A percentile compares a stretch with the other conserved stretches of the same genome.
Evolutionary conservation across 2,888 invertebrate genomes (phyloP).

Genomic region (Lepeophtheirus nordmannii): DNA sequence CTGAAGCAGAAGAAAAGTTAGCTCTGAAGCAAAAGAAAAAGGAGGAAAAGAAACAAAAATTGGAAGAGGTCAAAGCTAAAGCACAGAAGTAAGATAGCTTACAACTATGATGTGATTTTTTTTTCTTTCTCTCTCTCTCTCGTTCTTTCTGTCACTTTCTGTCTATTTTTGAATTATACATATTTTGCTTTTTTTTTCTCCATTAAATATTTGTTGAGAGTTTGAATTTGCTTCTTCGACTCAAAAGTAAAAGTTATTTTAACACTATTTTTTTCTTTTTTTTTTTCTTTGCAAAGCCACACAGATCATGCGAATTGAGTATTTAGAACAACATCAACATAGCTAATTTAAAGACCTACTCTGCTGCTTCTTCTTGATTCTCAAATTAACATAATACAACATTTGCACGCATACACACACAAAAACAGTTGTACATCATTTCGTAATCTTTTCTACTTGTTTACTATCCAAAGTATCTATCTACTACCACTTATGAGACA

Average conservation of each 20-base stretch:
- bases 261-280: background rate
- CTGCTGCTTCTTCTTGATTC: background rate
- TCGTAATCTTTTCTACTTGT: too few species aligned
- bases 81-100: slow-evolving; percentile 8
- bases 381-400: background rate
- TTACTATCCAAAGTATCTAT: too few species aligned
- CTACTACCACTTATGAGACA: too few species aligned
- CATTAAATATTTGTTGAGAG: background rate
- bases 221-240: background rate
- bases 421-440: too few species aligned
- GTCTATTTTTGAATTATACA: background rate
- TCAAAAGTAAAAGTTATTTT: too few species aligned
- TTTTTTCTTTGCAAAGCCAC: slow-evolving; percentile 4
- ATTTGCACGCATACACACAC: too few species aligned
- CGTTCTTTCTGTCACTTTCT: background rate
- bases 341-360: background rate
- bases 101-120: background rate
- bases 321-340: background rate
- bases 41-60: slow-evolving; percentile 29
- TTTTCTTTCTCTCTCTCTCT: background rate
- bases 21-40: slow-evolving; percentile 27
- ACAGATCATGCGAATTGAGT: slow-evolving; percentile 6
- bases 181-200: background rate
- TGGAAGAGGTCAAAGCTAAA: slow-evolving; percentile 26
- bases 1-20: slow-evolving; percentile 16